Conservation (phyloP, 2,113 vertebrate species). For the Myrmecophaga tridactyla region DNA sequence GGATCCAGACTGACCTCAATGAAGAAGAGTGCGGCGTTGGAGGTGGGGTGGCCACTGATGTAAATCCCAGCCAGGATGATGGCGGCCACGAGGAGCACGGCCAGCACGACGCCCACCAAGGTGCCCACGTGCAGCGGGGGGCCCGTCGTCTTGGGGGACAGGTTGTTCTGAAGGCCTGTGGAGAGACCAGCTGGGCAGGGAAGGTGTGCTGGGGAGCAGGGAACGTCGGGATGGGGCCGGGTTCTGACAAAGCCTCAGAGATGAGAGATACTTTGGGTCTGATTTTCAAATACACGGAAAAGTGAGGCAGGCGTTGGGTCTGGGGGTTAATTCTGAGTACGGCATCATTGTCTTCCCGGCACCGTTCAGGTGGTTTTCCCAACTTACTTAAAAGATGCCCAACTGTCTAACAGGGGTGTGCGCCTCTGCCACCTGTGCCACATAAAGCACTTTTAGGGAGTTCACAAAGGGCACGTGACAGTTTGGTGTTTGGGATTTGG, state of each 20-base stretch:
- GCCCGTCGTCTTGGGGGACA: slow-evolving; percentile 68
- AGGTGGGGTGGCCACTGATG: slow-evolving; percentile 91
- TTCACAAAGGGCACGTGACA: not conserved
- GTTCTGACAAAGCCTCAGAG: not conserved
- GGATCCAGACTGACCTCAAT: slow-evolving; percentile 86
- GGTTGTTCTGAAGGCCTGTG: slow-evolving; percentile 73
- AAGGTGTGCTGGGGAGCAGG: not conserved
- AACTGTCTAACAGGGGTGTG: not conserved
- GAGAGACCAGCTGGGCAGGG: not conserved
- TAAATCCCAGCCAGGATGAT: slow-evolving; percentile 91
- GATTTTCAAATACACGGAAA: not conserved
- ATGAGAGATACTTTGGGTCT: not conserved
- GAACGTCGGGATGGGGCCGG: accelerated
- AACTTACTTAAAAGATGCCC: not conserved
- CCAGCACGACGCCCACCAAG: slow-evolving; percentile 90
- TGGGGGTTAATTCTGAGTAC: accelerated
- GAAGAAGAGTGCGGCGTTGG: slow-evolving; percentile 91
- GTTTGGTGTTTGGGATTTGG: not conserved
- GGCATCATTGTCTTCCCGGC: not conserved
- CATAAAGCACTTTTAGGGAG: not conserved
- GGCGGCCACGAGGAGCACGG: slow-evolving; percentile 86
- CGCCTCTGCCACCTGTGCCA: not conserved
- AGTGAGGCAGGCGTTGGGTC: accelerated
- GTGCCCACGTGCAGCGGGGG: slow-evolving; percentile 87
- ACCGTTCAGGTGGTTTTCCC: not conserved